phyloP scores from a whole-genome alignment of 2,113 vertebrate species.

The Gorsachius goisagi region DNA sequence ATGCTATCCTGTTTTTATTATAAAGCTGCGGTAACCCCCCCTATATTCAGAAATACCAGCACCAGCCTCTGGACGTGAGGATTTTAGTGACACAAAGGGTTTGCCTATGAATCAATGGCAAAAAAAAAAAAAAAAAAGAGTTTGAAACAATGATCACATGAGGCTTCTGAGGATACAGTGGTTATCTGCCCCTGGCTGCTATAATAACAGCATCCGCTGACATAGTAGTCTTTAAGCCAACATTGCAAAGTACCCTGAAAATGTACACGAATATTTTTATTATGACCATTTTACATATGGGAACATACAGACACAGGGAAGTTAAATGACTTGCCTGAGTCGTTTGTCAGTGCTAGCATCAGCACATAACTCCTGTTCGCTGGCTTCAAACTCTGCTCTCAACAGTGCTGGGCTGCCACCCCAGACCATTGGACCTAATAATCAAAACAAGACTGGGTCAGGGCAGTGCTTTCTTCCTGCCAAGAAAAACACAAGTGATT shows the following conservation, averaged over 20 bases:
- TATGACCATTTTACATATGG: not conserved
- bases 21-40: conserved; percentile 3
- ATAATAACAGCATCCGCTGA: not conserved
- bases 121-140: not conserved
- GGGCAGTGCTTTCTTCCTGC: not conserved
- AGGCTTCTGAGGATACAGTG: not conserved
- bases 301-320: not conserved
- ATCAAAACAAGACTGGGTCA: not conserved
- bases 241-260: not conserved
- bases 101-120: not conserved
- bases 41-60: not conserved
- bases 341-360: not conserved
- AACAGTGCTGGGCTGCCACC: not conserved
- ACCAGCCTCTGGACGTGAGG: not conserved
- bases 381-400: not conserved
- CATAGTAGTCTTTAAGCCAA: not conserved
- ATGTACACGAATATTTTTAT: not conserved
- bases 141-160: not conserved
- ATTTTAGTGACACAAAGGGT: not conserved
- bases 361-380: not conserved
- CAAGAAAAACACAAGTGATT: not conserved
- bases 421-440: not conserved
- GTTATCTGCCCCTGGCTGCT: not conserved
- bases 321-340: not conserved
- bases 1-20: conserved; percentile 67